A percentile compares a stretch with the other conserved stretches of the same genome.
These are phyloP conservation scores for Catharus fuscescens DNA, from an alignment of 2,113 vertebrate species.

Conservation along the genomic window DNA sequence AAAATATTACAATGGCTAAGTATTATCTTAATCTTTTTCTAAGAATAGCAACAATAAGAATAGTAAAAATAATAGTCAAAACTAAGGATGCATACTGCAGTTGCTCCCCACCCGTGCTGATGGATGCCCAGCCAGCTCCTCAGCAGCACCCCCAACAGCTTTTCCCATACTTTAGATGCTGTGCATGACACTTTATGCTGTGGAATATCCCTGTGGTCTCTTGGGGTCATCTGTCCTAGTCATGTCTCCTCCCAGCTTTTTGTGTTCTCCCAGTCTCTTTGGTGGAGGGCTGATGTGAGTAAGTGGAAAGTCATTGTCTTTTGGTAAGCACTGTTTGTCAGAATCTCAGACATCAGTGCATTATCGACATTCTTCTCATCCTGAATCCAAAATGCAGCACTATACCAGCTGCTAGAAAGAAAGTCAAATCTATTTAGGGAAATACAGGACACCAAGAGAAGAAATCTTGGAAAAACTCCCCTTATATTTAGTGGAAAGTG, in stretches of 20 bases:
- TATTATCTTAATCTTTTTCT: background rate
- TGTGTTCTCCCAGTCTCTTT: background rate
- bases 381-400: background rate
- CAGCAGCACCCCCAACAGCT: background rate
- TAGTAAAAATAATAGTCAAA: background rate
- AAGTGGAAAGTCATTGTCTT: background rate
- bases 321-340: background rate
- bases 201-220: background rate
- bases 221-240: background rate
- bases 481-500: background rate
- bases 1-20: background rate
- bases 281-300: too few relatives aligned
- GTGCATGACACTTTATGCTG: background rate
- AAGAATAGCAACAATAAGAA: rapidly evolving
- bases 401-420: background rate
- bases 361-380: background rate
- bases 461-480: background rate
- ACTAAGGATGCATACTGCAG: too few relatives aligned
- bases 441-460: background rate
- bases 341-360: rapidly evolving
- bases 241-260: background rate
- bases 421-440: background rate
- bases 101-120: rapidly evolving
- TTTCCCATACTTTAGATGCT: background rate
- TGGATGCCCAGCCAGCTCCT: background rate